Evolutionary conservation across 2,113 vertebrate species (phyloP).

Genomic region (Sorex araneus): DNA sequence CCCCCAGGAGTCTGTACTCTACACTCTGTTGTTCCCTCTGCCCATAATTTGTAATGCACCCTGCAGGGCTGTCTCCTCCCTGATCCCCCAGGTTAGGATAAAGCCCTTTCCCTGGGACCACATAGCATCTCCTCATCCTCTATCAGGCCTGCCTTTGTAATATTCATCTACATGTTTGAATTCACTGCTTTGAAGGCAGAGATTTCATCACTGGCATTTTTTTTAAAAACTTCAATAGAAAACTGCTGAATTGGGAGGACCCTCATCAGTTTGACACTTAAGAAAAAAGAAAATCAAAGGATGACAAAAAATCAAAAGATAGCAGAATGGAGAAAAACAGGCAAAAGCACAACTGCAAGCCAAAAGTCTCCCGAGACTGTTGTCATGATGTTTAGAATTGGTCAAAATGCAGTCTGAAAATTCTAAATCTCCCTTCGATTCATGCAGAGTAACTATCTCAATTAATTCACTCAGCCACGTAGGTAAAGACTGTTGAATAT

Average conservation of each 20-base stretch:
- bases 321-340: conserved; percentile 42
- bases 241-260: neutral
- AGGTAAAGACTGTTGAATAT: neutral
- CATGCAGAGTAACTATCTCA: neutral
- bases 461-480: neutral
- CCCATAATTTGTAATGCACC: neutral
- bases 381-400: neutral
- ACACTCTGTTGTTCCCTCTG: neutral
- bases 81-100: neutral
- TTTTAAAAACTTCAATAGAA: no score
- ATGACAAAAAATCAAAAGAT: conserved; percentile 49
- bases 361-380: neutral
- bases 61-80: neutral
- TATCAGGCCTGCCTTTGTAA: neutral
- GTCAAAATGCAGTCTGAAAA: conserved; percentile 1
- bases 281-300: conserved; percentile 34
- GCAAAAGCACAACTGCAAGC: neutral
- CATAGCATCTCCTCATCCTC: neutral
- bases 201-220: neutral
- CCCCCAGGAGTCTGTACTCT: neutral
- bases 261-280: conserved; percentile 7
- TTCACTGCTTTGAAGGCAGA: neutral
- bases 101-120: neutral
- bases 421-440: neutral
- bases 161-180: neutral